A percentile compares a stretch with the other conserved stretches of the same genome.
phyloP scores from a whole-genome alignment of 2,113 vertebrate species.

The Cettia cetti region DNA sequence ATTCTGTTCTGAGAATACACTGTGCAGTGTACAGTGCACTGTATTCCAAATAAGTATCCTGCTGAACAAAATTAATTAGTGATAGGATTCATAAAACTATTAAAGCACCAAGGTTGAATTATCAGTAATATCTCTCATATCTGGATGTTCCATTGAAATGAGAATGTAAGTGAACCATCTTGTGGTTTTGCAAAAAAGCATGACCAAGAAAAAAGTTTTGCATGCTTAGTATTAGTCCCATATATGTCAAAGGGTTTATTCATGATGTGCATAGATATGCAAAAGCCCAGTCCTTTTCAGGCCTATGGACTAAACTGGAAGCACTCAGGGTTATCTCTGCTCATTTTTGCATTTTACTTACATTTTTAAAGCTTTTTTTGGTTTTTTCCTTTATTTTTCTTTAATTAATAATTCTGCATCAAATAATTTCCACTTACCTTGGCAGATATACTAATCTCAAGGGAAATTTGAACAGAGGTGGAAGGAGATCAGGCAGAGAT shows the following conservation, averaged over 20 bases:
- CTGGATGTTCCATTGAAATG: background rate
- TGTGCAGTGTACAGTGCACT: accelerated
- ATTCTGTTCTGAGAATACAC: background rate
- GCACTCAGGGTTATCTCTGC: background rate
- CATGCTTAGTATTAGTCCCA: background rate
- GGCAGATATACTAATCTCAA: background rate
- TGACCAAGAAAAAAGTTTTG: background rate
- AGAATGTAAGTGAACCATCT: background rate
- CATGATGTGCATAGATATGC: background rate
- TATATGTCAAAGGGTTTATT: background rate
- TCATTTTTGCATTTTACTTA: background rate
- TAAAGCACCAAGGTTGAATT: background rate
- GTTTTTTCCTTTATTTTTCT: background rate
- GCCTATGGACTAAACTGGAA: background rate
- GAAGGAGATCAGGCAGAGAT: background rate
- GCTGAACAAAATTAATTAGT: background rate
- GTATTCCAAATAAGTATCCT: background rate
- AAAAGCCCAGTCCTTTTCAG: background rate
- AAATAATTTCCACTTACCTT: background rate
- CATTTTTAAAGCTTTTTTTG: background rate
- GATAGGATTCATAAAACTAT: background rate
- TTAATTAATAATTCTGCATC: background rate
- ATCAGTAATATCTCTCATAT: background rate
- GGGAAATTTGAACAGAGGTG: background rate
- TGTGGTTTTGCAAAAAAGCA: background rate